Evolutionary conservation across 2,888 invertebrate genomes (phyloP).

Genomic region (Agrochola circellaris): DNA sequence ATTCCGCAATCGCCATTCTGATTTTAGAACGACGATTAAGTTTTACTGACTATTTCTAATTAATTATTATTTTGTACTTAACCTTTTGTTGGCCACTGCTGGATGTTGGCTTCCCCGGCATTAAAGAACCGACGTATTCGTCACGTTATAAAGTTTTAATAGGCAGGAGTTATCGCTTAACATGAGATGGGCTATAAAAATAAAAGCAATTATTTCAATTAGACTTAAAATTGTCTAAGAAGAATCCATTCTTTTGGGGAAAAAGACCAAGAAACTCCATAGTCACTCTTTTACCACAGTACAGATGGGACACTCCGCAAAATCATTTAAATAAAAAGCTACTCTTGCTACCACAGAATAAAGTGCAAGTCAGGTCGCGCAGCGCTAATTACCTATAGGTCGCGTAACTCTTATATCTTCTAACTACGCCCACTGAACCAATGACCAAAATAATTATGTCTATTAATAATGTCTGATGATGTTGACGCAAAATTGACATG

Average conservation of each 20-base stretch:
- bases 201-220: neutral
- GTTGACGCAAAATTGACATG: too few relatives aligned
- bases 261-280: neutral
- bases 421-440: too few relatives aligned
- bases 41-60: slow-evolving; percentile 7
- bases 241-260: neutral
- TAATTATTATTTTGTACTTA: neutral
- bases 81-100: neutral
- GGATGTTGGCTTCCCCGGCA: neutral
- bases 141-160: neutral
- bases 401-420: too few relatives aligned
- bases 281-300: neutral
- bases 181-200: neutral
- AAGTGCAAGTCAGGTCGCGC: too few relatives aligned
- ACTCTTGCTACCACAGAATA: too few relatives aligned
- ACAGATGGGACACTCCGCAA: too few relatives aligned
- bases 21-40: slow-evolving; percentile 22
- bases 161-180: neutral
- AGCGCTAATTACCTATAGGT: too few relatives aligned
- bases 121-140: neutral
- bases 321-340: too few relatives aligned
- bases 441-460: too few relatives aligned
- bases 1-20: slow-evolving; percentile 21
- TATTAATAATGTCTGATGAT: too few relatives aligned
- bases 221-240: neutral